Percentiles rank a stretch among this genome's conserved stretches.
Evolutionary conservation across 2,888 invertebrate genomes (phyloP).

Genomic region (Campoplex capitator): DNA sequence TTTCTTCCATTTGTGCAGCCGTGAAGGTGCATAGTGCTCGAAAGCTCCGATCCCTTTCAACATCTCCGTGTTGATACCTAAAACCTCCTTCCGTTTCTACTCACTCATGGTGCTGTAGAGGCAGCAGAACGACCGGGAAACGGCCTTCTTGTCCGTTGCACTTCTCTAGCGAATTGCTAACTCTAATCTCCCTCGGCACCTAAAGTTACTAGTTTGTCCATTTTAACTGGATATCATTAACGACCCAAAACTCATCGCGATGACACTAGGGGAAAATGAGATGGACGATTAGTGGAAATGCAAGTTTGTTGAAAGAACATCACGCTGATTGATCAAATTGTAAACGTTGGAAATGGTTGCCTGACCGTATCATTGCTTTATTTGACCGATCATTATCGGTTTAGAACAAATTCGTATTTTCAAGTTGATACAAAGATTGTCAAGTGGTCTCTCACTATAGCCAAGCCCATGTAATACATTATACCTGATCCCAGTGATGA

Average conservation of each 20-base stretch:
- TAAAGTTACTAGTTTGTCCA: conserved; percentile 30
- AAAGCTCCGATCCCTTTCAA: conserved; percentile 49
- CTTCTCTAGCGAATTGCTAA: conserved; percentile 51
- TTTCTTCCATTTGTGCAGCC: conserved; percentile 57
- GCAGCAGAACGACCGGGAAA: conserved; percentile 17
- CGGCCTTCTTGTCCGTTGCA: conserved; percentile 15
- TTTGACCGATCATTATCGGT: neutral
- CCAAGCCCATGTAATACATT: conserved; percentile 18
- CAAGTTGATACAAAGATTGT: neutral
- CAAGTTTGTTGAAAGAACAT: conserved; percentile 18
- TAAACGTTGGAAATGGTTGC: conserved; percentile 9
- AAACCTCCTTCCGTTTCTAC: conserved; percentile 58
- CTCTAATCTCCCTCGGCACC: conserved; percentile 41
- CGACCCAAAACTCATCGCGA: neutral
- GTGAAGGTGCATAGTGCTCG: conserved; percentile 9
- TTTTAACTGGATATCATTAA: conserved; percentile 37
- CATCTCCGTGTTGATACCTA: conserved; percentile 54
- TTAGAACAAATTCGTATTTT: conserved; percentile 8
- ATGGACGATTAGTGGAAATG: conserved; percentile 25
- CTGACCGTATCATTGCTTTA: neutral
- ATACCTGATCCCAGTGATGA: conserved; percentile 48
- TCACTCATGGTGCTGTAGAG: neutral
- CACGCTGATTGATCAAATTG: conserved; percentile 33
- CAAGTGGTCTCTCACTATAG: neutral
- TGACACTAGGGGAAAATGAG: neutral